phyloP scores from a whole-genome alignment of 2,113 vertebrate genomes.

The Larimichthys crocea region DNA sequence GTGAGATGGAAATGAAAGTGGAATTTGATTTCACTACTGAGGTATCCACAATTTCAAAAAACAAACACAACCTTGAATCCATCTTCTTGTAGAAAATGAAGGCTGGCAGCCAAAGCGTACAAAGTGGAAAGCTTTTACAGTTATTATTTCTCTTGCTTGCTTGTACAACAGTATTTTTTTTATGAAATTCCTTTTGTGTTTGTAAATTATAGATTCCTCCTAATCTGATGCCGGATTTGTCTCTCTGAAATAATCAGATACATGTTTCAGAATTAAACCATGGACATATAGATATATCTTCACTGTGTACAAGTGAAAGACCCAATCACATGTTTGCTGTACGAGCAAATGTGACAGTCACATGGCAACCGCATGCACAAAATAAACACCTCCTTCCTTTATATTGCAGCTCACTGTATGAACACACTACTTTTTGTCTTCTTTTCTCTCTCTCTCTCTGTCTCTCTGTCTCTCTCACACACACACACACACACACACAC shows the following conservation, averaged over 20 bases:
- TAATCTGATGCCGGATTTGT: conserved; percentile 8
- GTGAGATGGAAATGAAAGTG: conserved; percentile 16
- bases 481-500: conserved; percentile 7
- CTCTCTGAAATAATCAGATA: not conserved
- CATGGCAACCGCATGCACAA: not conserved
- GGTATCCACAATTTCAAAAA: conserved; percentile 20
- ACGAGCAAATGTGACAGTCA: too few relatives aligned
- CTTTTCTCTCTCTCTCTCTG: too few relatives aligned
- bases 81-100: conserved; percentile 40
- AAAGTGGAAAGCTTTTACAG: conserved; percentile 38
- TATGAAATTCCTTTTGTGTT: conserved; percentile 30
- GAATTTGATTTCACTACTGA: conserved; percentile 30
- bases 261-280: not conserved
- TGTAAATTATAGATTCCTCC: conserved; percentile 31
- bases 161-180: conserved; percentile 7
- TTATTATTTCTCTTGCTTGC: conserved; percentile 27
- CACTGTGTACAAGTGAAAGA: not conserved
- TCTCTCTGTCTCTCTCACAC: too few relatives aligned
- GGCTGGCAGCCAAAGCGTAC: conserved; percentile 24
- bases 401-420: conserved; percentile 2
- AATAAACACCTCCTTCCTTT: not conserved
- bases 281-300: not conserved
- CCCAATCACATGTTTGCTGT: not conserved
- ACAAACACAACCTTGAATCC: conserved; percentile 34
- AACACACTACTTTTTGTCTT: conserved; percentile 5